Conservation (phyloP, 2,888 invertebrate genomes). For the Stenichneumon culpator region DNA sequence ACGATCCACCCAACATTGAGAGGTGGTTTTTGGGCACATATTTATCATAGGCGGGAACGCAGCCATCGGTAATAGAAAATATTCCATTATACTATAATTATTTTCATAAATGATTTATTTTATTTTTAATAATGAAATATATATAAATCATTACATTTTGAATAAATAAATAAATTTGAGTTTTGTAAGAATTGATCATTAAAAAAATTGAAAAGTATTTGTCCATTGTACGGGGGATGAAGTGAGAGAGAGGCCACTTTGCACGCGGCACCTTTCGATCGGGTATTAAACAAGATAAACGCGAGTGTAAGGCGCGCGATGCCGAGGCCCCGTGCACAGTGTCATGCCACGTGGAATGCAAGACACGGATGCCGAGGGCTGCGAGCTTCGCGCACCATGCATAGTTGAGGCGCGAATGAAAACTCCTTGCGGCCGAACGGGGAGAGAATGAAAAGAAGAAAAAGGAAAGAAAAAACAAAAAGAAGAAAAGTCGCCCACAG, state of each 20-base stretch:
- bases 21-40: no score
- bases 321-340: slow-evolving; percentile 53
- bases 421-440: slow-evolving; percentile 54
- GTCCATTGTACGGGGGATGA: background rate
- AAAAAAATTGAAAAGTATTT: no score
- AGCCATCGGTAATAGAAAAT: no score
- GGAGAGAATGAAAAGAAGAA: slow-evolving; percentile 32
- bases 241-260: background rate
- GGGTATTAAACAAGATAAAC: slow-evolving; percentile 62
- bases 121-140: no score
- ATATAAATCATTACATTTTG: no score
- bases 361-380: slow-evolving; percentile 69
- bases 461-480: slow-evolving; percentile 6
- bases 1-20: no score
- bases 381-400: slow-evolving; percentile 65
- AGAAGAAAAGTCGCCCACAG: slow-evolving; percentile 33
- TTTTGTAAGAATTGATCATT: no score
- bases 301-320: slow-evolving; percentile 35
- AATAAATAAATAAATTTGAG: no score
- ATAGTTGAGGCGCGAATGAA: slow-evolving; percentile 62
- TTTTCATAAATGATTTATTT: no score
- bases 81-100: no score
- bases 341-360: slow-evolving; percentile 70
- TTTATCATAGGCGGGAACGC: no score
- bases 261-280: slow-evolving; percentile 24